These are phyloP conservation scores for Plotosus lineatus DNA, from an alignment of 2,113 vertebrate species.

Conservation along the genomic window DNA sequence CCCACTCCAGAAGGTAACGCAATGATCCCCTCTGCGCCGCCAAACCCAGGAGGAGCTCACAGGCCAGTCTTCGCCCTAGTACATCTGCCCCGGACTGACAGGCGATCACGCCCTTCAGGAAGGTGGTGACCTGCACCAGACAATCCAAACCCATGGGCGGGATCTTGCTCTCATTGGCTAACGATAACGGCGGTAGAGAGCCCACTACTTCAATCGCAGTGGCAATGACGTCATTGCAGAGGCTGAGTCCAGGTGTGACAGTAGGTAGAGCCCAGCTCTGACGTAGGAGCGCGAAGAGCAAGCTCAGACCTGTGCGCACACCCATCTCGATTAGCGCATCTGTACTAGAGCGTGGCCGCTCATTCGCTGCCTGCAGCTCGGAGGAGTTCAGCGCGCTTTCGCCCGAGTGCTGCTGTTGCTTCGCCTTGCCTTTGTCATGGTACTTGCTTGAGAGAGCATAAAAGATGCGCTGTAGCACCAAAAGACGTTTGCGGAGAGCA, in stretches of 20 bases:
- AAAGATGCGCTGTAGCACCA: slow-evolving; percentile 94
- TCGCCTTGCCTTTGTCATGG: slow-evolving; percentile 94
- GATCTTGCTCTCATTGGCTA: slow-evolving; percentile 81
- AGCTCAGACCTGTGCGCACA: slow-evolving; percentile 77
- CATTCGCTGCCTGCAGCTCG: slow-evolving; percentile 89
- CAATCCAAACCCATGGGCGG: slow-evolving; percentile 96
- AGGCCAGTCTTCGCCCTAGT: slow-evolving; percentile 88
- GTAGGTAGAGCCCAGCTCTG: slow-evolving; percentile 96
- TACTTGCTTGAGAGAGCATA: slow-evolving; percentile 98
- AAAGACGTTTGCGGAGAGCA: slow-evolving; percentile 88
- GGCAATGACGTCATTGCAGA: slow-evolving; percentile 78
- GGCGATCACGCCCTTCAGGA: slow-evolving; percentile 95
- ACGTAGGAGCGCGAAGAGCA: slow-evolving; percentile 85
- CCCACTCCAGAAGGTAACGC: slow-evolving; percentile 77
- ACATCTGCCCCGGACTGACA: slow-evolving; percentile 93
- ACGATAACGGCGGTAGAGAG: slow-evolving; percentile 75
- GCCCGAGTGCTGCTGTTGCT: slow-evolving; percentile 92
- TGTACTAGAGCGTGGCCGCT: slow-evolving; percentile 82
- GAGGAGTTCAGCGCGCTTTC: slow-evolving; percentile 86
- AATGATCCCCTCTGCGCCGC: slow-evolving; percentile 85
- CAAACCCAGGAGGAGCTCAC: slow-evolving; percentile 89
- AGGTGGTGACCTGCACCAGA: slow-evolving; percentile 91
- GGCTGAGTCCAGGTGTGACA: slow-evolving; percentile 57
- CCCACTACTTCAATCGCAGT: slow-evolving; percentile 76
- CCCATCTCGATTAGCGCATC: slow-evolving; percentile 82